These are phyloP conservation scores for Zaprionus vittiger DNA, from an alignment of 1,140 invertebrate species.

Conservation along the genomic window DNA sequence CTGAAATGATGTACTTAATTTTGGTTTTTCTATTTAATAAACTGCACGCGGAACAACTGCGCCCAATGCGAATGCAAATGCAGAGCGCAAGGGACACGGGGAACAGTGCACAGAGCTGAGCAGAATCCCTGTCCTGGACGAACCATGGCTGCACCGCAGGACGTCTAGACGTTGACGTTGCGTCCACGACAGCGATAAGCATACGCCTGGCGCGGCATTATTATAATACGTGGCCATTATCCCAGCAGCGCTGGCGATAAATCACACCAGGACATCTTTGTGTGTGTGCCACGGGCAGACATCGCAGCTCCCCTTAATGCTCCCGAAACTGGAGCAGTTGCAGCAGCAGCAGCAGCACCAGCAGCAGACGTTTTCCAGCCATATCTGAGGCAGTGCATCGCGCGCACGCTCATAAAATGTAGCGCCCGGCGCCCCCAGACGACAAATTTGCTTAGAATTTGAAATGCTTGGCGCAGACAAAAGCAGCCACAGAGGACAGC, in stretches of 20 bases:
- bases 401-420: constrained; percentile 80
- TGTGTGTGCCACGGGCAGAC: constrained; percentile 73
- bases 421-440: constrained; percentile 59
- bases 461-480: constrained; percentile 75
- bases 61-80: constrained; percentile 58
- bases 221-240: constrained; percentile 82
- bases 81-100: constrained; percentile 15
- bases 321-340: constrained; percentile 58
- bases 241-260: constrained; percentile 74
- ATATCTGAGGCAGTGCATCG: constrained; percentile 73
- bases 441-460: constrained; percentile 82
- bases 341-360: constrained; percentile 40
- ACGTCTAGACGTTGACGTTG: constrained; percentile 77
- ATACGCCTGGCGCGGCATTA: constrained; percentile 79
- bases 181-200: constrained; percentile 73
- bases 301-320: constrained; percentile 12
- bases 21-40: constrained; percentile 76
- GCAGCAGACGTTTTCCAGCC: constrained; percentile 64
- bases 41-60: constrained; percentile 60
- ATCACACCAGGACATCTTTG: constrained; percentile 81
- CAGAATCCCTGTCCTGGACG: constrained; percentile 44
- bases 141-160: constrained; percentile 64
- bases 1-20: constrained; percentile 79
- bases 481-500: constrained; percentile 18
- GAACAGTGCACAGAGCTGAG: constrained; percentile 18